phyloP scores from a whole-genome alignment of 2,113 vertebrate species.

The Phylloscopus trochiloides region DNA sequence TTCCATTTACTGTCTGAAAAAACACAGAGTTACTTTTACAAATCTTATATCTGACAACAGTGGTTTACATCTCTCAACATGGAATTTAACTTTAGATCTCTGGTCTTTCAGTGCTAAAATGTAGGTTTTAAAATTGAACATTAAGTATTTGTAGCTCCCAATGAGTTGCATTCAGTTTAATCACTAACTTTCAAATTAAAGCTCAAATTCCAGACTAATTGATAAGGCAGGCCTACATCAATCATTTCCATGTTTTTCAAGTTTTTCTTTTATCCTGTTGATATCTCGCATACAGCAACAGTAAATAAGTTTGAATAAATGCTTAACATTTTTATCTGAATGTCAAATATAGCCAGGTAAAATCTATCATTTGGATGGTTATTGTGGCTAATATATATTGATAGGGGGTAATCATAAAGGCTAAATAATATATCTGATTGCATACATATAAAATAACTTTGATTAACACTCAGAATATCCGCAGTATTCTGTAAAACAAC shows the following conservation, averaged over 20 bases:
- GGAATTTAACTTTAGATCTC: background rate
- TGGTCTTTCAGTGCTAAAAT: background rate
- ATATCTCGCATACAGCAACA: background rate
- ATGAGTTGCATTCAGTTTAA: background rate
- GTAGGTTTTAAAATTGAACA: background rate
- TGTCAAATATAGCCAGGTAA: background rate
- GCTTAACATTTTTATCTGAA: background rate
- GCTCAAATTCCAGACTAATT: background rate
- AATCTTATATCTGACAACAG: background rate
- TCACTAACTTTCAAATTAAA: background rate
- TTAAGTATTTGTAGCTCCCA: background rate
- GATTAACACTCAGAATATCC: background rate
- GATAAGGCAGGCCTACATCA: background rate
- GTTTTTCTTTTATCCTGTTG: background rate
- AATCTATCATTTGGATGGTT: background rate
- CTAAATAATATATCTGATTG: background rate
- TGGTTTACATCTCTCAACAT: background rate
- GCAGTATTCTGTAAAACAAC: background rate
- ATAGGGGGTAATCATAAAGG: background rate
- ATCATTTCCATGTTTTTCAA: background rate
- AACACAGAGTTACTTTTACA: background rate
- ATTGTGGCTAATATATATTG: background rate
- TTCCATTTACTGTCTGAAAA: background rate
- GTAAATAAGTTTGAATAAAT: background rate
- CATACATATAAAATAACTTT: background rate